These are phyloP conservation scores for Xanthia icteritia DNA, from an alignment of 2,888 invertebrate genomes.

Conservation along the genomic window DNA sequence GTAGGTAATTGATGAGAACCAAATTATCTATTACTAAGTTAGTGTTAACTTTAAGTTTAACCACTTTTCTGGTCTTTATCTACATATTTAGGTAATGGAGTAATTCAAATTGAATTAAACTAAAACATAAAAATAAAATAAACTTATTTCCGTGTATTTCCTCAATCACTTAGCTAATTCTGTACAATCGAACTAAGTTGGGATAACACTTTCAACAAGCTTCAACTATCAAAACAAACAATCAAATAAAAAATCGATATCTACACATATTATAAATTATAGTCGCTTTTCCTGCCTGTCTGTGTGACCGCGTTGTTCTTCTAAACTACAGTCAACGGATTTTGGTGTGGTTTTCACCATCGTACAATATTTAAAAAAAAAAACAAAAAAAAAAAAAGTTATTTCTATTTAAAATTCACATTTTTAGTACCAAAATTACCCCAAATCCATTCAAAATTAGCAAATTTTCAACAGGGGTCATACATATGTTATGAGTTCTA, in stretches of 20 bases:
- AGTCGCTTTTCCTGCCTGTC: neutral
- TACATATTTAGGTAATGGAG: neutral
- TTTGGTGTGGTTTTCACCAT: neutral
- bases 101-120: conserved; percentile 14
- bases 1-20: neutral
- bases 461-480: no score
- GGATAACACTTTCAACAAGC: neutral
- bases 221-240: neutral
- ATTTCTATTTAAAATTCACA: no score
- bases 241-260: neutral
- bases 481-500: no score
- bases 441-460: no score
- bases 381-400: no score
- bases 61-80: conserved; percentile 25
- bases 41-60: neutral
- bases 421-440: no score
- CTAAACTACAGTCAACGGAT: neutral
- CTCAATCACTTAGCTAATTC: neutral
- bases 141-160: neutral
- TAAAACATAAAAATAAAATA: neutral
- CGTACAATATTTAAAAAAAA: no score
- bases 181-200: conserved; percentile 4
- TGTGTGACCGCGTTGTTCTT: neutral
- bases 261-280: no score
- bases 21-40: neutral